A percentile compares a stretch with the other conserved stretches of the same genome.
These are phyloP conservation scores for Xanthorhoe spadicearia DNA, from an alignment of 2,888 invertebrate species.

Conservation along the genomic window DNA sequence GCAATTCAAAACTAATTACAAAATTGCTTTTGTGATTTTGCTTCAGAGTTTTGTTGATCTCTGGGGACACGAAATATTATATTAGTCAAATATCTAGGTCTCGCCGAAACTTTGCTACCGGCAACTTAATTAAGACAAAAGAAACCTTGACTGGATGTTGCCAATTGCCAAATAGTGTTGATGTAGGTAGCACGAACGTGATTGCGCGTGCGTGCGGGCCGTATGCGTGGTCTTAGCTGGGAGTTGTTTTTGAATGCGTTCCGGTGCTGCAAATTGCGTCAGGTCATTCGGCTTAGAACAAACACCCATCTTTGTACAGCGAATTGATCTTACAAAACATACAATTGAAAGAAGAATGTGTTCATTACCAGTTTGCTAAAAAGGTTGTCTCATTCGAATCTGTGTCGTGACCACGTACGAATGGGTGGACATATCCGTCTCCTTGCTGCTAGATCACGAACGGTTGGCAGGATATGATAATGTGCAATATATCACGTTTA, in stretches of 20 bases:
- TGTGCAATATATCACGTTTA: constrained; percentile 39
- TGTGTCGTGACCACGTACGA: constrained; percentile 49
- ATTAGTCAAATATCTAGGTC: constrained; percentile 39
- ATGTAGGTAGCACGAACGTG: constrained; percentile 54
- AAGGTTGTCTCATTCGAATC: constrained; percentile 22
- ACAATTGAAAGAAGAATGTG: constrained; percentile 6
- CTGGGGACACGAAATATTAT: constrained; percentile 24
- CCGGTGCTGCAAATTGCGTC: constrained; percentile 51
- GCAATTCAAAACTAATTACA: constrained; percentile 28
- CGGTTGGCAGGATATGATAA: constrained; percentile 50
- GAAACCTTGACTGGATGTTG: constrained; percentile 63
- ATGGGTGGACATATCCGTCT: constrained; percentile 50
- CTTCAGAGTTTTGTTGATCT: constrained; percentile 9
- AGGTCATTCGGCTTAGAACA: constrained; percentile 35
- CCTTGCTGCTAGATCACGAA: constrained; percentile 53
- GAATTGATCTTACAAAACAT: constrained; percentile 8
- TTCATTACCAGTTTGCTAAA: constrained; percentile 3
- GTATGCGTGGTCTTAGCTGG: constrained; percentile 38
- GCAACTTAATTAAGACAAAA: constrained; percentile 59
- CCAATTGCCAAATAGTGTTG: constrained; percentile 63
- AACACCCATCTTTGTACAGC: constrained; percentile 11
- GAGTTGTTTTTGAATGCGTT: constrained; percentile 55
- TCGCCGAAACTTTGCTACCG: constrained; percentile 46
- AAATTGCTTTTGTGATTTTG: constrained; percentile 14
- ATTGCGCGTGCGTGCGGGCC: constrained; percentile 55